Evolutionary conservation across 2,113 vertebrate species (phyloP), one percentile per base, ranked within the genome.

Genomic region (Psammodynastes pulverulentus): DNA sequence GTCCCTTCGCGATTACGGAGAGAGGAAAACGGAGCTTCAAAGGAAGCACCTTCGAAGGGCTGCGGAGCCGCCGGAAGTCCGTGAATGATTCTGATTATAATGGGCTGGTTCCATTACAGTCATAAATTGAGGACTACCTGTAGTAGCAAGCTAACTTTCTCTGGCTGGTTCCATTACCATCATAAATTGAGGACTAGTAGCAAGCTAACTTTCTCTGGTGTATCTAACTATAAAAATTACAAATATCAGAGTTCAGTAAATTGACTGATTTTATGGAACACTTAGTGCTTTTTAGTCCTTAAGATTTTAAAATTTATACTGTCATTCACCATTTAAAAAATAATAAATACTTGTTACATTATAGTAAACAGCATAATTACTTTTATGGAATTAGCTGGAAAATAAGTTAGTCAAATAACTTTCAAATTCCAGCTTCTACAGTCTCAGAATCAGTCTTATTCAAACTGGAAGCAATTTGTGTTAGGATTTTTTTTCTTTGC

Each of bases 221-320:
- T 15, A 58, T 34, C 62, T 3, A 13, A 67, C 2, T 5, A 7
- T 67, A 79, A 98, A 98, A 98, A 96, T 98, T 97, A 99, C 98
- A 96, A 98, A 98, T 98, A 98, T 98, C 98, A 98, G 98, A 99
- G 98, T 98, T 99, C 98, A 98, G 98, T 98, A 99, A 99, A 98
- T 98, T 98, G 97, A 98, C 98, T 98, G 98, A 98, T 97, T 99
- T 99, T 98, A 99, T 98, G 98, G 98, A 99, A 98, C 98, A 99
- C 98, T 99, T 99, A n/a, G 12, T n/a, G 29, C 12, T 67, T 15
- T 67, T 67, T 67, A 67, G 5, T 67, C 62, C 5, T 67, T 67
- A n/a, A n/a, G n/a, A n/a, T n/a, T n/a, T n/a, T n/a, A n/a, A n/a
- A n/a, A n/a, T n/a, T n/a, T n/a, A n/a, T n/a, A n/a, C n/a, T n/a